Conservation (phyloP, 2,113 vertebrate species). For the Dipodomys merriami region DNA sequence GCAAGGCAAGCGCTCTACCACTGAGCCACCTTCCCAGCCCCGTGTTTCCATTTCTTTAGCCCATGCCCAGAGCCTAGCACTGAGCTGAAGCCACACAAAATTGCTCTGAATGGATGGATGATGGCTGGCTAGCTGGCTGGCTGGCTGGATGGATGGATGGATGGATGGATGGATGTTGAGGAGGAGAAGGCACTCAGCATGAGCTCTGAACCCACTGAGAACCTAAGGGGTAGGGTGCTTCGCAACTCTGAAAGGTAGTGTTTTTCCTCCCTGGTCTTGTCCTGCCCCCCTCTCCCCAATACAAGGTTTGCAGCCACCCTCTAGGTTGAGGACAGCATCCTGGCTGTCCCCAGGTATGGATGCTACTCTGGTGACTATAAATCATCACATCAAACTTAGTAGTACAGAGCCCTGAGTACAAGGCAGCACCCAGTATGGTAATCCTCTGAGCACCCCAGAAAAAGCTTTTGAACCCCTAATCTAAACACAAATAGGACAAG, state of each 20-base stretch:
- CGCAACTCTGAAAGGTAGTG: accelerated
- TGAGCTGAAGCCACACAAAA: background rate
- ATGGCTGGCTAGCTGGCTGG: no score
- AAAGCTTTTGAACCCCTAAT: background rate
- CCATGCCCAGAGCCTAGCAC: background rate
- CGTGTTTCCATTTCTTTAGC: background rate
- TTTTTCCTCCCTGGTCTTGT: background rate
- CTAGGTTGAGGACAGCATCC: background rate
- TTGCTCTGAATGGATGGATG: background rate
- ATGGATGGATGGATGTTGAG: no score
- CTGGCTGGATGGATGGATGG: no score
- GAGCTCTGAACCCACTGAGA: accelerated
- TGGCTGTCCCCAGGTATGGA: background rate
- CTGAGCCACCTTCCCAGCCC: no score
- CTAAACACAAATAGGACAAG: background rate
- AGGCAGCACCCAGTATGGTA: background rate
- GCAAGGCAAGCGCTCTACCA: no score
- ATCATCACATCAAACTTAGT: background rate
- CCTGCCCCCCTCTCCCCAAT: background rate
- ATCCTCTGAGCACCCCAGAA: background rate
- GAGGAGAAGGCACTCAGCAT: background rate
- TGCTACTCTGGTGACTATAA: accelerated
- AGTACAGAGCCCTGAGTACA: background rate
- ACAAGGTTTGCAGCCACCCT: no score
- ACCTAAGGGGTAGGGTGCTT: background rate